Base-by-base conservation (phyloP, 2,888 invertebrate species). In the Keiferia lycopersicella region DNA sequence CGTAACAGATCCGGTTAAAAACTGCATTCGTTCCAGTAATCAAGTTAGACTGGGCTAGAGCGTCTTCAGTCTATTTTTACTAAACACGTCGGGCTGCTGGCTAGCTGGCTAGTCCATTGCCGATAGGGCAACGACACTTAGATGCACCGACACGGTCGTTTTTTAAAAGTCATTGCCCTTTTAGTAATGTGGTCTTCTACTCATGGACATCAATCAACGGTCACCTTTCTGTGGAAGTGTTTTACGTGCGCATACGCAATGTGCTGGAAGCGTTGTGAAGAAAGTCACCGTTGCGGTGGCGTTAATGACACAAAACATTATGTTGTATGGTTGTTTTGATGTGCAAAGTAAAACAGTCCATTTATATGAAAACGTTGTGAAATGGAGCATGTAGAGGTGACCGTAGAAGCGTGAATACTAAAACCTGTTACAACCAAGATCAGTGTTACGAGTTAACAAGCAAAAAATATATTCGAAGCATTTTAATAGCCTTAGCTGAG, bases 151-250 rank as follows among this genome's bases (percentile, higher is more conserved):
- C 79, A 80, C 79, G 78, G 79, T 80, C 76, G 71, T 83, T 84
- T 88, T 81, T 83, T 76, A 82, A 81, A 84, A 84, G 88, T 86
- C 87, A 82, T 80, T 81, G 86, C 79, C 84, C 87, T 78, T 80
- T 65, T 68, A 70, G 71, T 75, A 76, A 45, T 16, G 38, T 57
- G 38, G 53, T 26, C 45, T 26, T 34, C 14, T 39, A 76, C 75
- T 77, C 39, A 75, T 56, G 56, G 71, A 68, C 67, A 74, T 73
- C 72, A 73, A 74, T 69, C 73, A 68, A 66, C 64, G 67, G 71
- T 61, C 61, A 67, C 66, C 65, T 70, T 68, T 70, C 66, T 69
- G 67, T 64, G 22, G 67, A 66, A 72, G 68, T 66, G 18, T 20
- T 20, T 20, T 20, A 22, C 12, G 51, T 56, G 30, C 56, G 56